Evolutionary conservation across 1,140 invertebrate genomes (phyloP), one percentile per base, ranked within the genome.

Genomic region (Nasonia vitripennis): DNA sequence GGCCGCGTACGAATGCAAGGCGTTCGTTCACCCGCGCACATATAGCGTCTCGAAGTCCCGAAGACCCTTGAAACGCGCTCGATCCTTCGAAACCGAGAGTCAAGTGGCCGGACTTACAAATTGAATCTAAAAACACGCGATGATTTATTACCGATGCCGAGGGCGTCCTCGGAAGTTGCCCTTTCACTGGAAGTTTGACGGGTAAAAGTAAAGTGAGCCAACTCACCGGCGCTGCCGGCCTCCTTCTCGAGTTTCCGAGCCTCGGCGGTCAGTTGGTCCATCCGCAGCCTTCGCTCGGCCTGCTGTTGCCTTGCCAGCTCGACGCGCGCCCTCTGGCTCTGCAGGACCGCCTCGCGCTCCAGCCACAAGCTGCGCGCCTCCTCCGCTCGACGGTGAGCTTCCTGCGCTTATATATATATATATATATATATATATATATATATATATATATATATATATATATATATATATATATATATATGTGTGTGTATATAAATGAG

Each of bases 331-430:
- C 67, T 78, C 34, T 83, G 82, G 7, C 88, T 85, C 31, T 90
- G 87, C 71, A 92, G 62, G 0, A 77, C 83, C 0, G 80, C 86
- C 81, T 89, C 73, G 84, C 90, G 91, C 51, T 90, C 88, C 0
- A 51, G 20, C 88, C 90, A 89, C 0, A 90, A 34, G 1, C 45
- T 14, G 9, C 87, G 89, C 9, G 90, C 91, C 27, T 91, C 89
- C 9, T 91, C 89, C 41, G 84, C 55, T n/a, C 88, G 87, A 37
- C 83, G 87, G 14, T 87, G 31, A 0, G 89, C 88, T 70, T 88
- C 85, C 79, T 81, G 68, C 55, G 55, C 55, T 62, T 62, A 7
- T n/a, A 62, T 62, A 20, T 7, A n/a, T n/a, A 62, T 62, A 20
- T 7, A n/a, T n/a, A n/a, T n/a, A n/a, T n/a, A n/a, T n/a, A n/a